phyloP scores from a whole-genome alignment of 2,113 vertebrate genomes.

The Dryoscopus gambensis region DNA sequence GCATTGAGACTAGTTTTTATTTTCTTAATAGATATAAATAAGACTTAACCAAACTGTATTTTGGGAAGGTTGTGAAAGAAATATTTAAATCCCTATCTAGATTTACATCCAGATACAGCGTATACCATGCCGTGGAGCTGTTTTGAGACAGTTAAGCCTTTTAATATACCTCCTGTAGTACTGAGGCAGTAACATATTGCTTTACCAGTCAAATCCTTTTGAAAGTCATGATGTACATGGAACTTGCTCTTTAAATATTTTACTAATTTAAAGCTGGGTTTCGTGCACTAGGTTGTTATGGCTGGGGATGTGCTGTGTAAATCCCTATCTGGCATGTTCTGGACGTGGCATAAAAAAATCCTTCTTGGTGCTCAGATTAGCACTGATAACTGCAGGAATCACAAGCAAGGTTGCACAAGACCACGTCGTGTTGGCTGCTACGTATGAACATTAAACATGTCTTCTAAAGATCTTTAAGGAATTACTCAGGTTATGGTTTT shows the following conservation, averaged over 20 bases:
- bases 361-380: constrained; percentile 54
- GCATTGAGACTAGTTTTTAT: constrained; percentile 22
- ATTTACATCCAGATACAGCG: neutral
- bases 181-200: constrained; percentile 42
- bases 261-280: constrained; percentile 45
- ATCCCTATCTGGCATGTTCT: constrained; percentile 10
- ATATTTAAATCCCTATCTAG: constrained; percentile 35
- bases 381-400: constrained; percentile 19
- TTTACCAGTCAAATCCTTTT: constrained; percentile 25
- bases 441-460: neutral
- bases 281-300: neutral
- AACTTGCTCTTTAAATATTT: constrained; percentile 23
- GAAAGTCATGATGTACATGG: constrained; percentile 10
- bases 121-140: constrained; percentile 5
- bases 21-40: constrained; percentile 64
- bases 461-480: constrained; percentile 19
- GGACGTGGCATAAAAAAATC: constrained; percentile 18
- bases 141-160: constrained; percentile 38
- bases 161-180: constrained; percentile 27
- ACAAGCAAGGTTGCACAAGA: neutral
- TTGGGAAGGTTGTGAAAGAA: constrained; percentile 28
- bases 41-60: constrained; percentile 31
- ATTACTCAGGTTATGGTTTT: neutral
- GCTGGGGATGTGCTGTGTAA: constrained; percentile 39
- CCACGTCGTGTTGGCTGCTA: neutral